Evolutionary conservation across 35 echinoderm and acorn worm genomes (phyloP).

Genomic region (Anneissia japonica): DNA sequence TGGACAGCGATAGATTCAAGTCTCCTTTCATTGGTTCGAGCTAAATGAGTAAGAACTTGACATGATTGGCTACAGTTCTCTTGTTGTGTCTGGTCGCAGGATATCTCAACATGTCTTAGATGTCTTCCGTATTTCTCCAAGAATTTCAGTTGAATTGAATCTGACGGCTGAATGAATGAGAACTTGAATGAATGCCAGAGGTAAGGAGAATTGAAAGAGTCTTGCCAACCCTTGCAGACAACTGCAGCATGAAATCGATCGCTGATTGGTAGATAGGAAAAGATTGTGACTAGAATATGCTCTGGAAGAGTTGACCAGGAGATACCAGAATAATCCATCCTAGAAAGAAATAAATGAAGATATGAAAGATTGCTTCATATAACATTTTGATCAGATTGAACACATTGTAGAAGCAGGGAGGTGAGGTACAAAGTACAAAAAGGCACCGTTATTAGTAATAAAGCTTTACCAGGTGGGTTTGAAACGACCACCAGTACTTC

Average conservation of each 20-base stretch:
- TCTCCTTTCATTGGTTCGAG: slow-evolving; percentile 42
- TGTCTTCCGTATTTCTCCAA: slow-evolving; percentile 52
- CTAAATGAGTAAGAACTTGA: slow-evolving; percentile 45
- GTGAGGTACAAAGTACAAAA: too few species aligned
- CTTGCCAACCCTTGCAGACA: slow-evolving; percentile 68
- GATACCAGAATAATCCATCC: background rate
- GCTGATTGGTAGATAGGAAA: slow-evolving; percentile 39
- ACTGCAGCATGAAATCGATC: slow-evolving; percentile 57
- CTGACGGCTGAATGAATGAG: slow-evolving; percentile 34
- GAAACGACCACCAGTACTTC: too few species aligned
- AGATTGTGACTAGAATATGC: slow-evolving; percentile 76
- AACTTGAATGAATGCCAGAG: slow-evolving; percentile 78
- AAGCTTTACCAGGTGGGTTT: too few species aligned
- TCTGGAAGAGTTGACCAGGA: slow-evolving; percentile 69
- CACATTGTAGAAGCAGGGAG: too few species aligned
- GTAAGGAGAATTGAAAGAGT: slow-evolving; percentile 37
- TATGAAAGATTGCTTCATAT: too few species aligned
- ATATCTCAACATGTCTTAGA: slow-evolving; percentile 51
- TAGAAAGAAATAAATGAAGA: background rate
- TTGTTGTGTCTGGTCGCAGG: slow-evolving; percentile 38
- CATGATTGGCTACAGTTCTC: slow-evolving; percentile 61
- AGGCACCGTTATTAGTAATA: too few species aligned
- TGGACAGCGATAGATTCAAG: slow-evolving; percentile 52
- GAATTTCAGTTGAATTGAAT: slow-evolving; percentile 55
- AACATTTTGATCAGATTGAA: too few species aligned